A percentile compares a stretch with the other conserved stretches of the same genome.
These are phyloP conservation scores for Rhincodon typus DNA, from an alignment of 2,797 vertebrate species.

Conservation along the genomic window DNA sequence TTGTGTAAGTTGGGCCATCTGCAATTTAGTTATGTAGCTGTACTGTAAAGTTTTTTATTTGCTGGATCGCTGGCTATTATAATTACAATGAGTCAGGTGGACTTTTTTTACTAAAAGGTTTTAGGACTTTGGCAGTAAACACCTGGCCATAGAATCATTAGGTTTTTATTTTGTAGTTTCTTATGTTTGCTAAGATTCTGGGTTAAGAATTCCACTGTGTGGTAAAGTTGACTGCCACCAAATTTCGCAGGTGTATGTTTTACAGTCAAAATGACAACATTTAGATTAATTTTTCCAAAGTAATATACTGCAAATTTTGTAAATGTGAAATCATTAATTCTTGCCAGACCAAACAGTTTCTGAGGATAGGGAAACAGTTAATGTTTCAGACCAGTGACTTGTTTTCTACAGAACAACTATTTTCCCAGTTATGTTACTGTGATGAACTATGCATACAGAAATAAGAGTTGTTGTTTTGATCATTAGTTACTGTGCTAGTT, in stretches of 20 bases:
- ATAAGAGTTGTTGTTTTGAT: background rate
- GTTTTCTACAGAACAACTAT: background rate
- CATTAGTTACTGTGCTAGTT: background rate
- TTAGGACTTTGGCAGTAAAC: background rate
- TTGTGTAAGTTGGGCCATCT: background rate
- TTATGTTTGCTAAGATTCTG: background rate
- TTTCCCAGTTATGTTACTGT: background rate
- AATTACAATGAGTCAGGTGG: background rate
- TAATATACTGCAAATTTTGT: too few species aligned
- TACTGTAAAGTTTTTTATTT: background rate
- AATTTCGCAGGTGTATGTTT: background rate
- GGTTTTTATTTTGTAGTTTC: background rate
- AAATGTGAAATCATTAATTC: too few species aligned
- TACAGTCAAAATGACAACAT: background rate
- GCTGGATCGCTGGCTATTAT: background rate
- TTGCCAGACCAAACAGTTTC: too few species aligned
- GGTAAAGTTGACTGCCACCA: background rate
- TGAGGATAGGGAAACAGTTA: too few species aligned
- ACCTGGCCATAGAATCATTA: background rate
- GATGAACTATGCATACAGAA: background rate
- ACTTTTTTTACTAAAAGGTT: background rate
- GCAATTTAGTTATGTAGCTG: background rate
- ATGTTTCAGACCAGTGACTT: too few species aligned
- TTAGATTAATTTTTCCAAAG: background rate
- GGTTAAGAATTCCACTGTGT: background rate